These are phyloP conservation scores for Coronaproctus castanopsis DNA, from an alignment of 2,888 invertebrate species.

Conservation along the genomic window DNA sequence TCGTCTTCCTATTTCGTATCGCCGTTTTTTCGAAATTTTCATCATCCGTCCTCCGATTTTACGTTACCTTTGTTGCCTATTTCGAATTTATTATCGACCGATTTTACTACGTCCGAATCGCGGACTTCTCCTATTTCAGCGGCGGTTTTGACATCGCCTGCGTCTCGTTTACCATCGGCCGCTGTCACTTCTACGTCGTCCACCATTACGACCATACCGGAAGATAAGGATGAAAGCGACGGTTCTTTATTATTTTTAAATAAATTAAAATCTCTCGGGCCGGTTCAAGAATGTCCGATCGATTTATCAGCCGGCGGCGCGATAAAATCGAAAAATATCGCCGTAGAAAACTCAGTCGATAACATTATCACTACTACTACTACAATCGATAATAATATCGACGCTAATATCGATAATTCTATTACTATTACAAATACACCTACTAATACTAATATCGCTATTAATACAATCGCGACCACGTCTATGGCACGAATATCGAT, in stretches of 20 bases:
- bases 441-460: too few species aligned
- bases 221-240: not conserved
- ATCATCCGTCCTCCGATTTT: constrained; percentile 9
- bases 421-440: too few species aligned
- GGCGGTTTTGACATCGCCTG: constrained; percentile 8
- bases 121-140: too few species aligned
- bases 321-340: not conserved
- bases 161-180: constrained; percentile 7
- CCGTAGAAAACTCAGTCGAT: too few species aligned
- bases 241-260: not conserved
- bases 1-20: constrained; percentile 10
- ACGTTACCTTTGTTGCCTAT: constrained; percentile 10
- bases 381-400: too few species aligned
- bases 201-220: not conserved
- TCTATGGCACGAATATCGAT: too few species aligned
- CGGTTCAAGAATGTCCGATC: constrained; percentile 15
- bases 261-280: constrained; percentile 7
- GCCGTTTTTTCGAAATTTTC: constrained; percentile 6
- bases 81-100: not conserved
- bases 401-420: too few species aligned
- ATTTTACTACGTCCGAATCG: not conserved
- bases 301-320: constrained; percentile 11
- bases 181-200: not conserved
- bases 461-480: too few species aligned
- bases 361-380: too few species aligned